phyloP scores from a whole-genome alignment of 2,888 invertebrate species.

The Eudemis profundana region DNA sequence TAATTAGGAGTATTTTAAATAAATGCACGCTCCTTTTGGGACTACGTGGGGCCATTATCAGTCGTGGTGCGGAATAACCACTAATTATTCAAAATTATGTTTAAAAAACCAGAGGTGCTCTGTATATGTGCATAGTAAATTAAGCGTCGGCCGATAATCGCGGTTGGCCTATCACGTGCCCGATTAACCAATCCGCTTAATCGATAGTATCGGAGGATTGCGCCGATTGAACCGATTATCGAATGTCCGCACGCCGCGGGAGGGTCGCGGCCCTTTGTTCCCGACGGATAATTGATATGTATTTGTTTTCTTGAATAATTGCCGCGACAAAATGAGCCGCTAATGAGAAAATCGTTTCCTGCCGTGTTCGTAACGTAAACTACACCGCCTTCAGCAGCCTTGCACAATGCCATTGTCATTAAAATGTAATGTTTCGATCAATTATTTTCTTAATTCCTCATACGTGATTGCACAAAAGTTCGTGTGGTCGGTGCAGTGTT shows the following conservation, averaged over 20 bases:
- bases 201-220: slow-evolving; percentile 36
- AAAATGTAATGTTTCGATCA: neutral
- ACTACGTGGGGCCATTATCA: slow-evolving; percentile 10
- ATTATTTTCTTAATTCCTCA: neutral
- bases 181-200: slow-evolving; percentile 38
- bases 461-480: neutral
- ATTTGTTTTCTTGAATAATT: slow-evolving; percentile 41
- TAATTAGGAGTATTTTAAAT: slow-evolving; percentile 23
- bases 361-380: slow-evolving; percentile 28
- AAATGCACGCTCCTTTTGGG: slow-evolving; percentile 11
- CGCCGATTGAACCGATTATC: slow-evolving; percentile 29
- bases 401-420: neutral
- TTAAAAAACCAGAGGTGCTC: slow-evolving; percentile 27
- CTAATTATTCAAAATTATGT: slow-evolving; percentile 40
- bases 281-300: slow-evolving; percentile 28
- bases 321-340: slow-evolving; percentile 24
- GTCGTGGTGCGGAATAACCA: neutral
- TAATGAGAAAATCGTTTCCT: slow-evolving; percentile 21
- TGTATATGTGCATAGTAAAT: slow-evolving; percentile 39
- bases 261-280: slow-evolving; percentile 25
- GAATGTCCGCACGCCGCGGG: slow-evolving; percentile 31
- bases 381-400: slow-evolving; percentile 14
- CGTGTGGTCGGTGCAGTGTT: neutral
- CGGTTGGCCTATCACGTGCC: slow-evolving; percentile 43
- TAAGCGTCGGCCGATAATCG: slow-evolving; percentile 31